Percentiles rank a stretch among this genome's conserved stretches.
phyloP scores from a whole-genome alignment of 2,888 invertebrate species.

The Pilophorus perplexus region DNA sequence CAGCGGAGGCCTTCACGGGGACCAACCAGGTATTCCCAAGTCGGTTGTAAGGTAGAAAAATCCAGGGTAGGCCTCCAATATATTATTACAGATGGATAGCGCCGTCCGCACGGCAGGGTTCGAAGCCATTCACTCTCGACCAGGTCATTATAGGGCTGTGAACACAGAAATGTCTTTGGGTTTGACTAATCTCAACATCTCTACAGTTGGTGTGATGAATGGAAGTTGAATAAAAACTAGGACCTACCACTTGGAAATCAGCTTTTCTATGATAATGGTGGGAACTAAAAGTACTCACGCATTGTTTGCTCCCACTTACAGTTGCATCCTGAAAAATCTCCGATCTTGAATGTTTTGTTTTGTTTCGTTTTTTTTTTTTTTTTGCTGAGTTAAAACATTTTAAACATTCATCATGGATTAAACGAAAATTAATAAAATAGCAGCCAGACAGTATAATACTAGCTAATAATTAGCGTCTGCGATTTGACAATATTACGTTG shows the following conservation, averaged over 20 bases:
- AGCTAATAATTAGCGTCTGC: too few relatives aligned
- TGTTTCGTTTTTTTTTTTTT: too few relatives aligned
- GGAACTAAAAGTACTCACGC: too few relatives aligned
- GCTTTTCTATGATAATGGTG: neutral
- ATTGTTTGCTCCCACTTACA: too few relatives aligned
- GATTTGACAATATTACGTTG: too few relatives aligned
- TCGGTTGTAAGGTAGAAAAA: neutral
- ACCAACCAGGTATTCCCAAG: neutral
- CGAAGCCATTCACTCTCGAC: constrained; percentile 13
- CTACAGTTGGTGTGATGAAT: neutral
- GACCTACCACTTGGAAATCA: neutral
- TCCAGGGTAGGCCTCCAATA: neutral
- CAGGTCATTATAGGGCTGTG: constrained; percentile 27
- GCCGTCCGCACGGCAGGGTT: constrained; percentile 24
- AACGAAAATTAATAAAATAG: too few relatives aligned
- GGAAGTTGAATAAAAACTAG: neutral
- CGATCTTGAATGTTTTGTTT: too few relatives aligned
- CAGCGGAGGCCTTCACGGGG: too few relatives aligned
- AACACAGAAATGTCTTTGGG: constrained; percentile 25
- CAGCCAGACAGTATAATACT: too few relatives aligned
- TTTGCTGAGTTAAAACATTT: too few relatives aligned
- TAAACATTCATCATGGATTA: too few relatives aligned
- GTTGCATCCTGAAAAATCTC: too few relatives aligned
- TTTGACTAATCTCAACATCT: constrained; percentile 18
- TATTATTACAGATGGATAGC: constrained; percentile 29